These are phyloP conservation scores for Merluccius polli DNA, from an alignment of 2,797 vertebrate species.

Conservation along the genomic window DNA sequence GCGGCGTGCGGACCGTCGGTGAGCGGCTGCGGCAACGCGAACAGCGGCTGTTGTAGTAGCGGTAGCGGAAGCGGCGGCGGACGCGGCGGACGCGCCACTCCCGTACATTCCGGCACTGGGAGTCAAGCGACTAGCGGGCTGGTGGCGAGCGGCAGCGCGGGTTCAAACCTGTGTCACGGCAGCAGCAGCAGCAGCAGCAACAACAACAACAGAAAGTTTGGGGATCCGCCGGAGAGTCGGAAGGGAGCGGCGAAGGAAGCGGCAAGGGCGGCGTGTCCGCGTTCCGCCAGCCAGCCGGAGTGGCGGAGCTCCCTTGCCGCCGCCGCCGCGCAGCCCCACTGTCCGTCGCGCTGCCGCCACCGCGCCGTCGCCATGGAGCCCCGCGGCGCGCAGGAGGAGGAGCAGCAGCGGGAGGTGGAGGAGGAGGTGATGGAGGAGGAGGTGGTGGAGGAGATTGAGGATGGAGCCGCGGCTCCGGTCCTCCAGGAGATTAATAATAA, in stretches of 20 bases:
- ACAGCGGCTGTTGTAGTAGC: conserved; percentile 37
- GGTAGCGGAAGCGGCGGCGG: conserved; percentile 56
- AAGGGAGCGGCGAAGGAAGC: conserved; percentile 57
- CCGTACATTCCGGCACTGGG: conserved; percentile 39
- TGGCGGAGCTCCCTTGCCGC: conserved; percentile 81
- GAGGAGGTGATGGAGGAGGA: too few species aligned
- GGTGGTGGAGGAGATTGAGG: too few species aligned
- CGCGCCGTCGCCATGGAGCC: conserved; percentile 76
- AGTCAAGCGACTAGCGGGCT: conserved; percentile 52
- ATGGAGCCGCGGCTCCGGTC: conserved; percentile 72
- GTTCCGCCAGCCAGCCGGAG: conserved; percentile 86
- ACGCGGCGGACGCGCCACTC: conserved; percentile 46
- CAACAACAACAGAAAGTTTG: conserved; percentile 81
- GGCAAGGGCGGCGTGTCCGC: conserved; percentile 64
- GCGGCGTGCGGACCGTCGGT: conserved; percentile 60
- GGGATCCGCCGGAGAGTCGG: conserved; percentile 71
- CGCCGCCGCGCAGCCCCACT: conserved; percentile 83
- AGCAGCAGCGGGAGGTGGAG: conserved; percentile 69
- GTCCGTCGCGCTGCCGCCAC: conserved; percentile 69
- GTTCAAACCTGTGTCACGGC: conserved; percentile 61
- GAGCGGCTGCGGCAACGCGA: conserved; percentile 49
- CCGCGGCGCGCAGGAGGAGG: conserved; percentile 69
- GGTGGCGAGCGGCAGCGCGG: conserved; percentile 62
- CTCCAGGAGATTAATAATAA: conserved; percentile 74
- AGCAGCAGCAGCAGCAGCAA: conserved; percentile 55